These are phyloP conservation scores for Meliscaeva auricollis DNA, from an alignment of 2,888 invertebrate species.

Conservation along the genomic window DNA sequence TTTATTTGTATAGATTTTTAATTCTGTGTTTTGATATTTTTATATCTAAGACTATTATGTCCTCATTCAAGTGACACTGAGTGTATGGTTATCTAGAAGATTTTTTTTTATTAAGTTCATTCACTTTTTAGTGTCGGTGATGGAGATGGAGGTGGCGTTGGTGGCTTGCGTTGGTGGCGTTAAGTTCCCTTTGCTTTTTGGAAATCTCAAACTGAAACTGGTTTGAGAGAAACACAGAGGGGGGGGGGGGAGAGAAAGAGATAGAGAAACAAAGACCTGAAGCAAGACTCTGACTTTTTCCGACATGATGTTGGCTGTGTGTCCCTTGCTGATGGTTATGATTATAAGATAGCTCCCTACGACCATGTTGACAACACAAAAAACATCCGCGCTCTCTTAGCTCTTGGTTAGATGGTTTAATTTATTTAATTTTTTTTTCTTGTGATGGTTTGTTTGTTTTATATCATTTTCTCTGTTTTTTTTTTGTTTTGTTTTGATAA, in stretches of 20 bases:
- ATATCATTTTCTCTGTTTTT: conserved; percentile 17
- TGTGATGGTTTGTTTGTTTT: conserved; percentile 25
- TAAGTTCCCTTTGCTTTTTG: conserved; percentile 7
- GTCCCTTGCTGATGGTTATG: conserved; percentile 48
- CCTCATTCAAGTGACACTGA: not conserved
- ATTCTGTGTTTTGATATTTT: too few relatives aligned
- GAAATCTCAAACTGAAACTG: conserved; percentile 13
- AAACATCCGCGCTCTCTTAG: conserved; percentile 47
- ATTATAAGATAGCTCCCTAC: conserved; percentile 54
- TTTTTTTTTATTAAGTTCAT: conserved; percentile 63
- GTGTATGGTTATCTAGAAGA: conserved; percentile 10
- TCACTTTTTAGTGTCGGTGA: conserved; percentile 40
- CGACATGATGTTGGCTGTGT: conserved; percentile 6
- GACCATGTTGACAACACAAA: conserved; percentile 50
- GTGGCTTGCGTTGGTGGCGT: not conserved
- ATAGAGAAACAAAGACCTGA: not conserved
- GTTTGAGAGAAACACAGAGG: not conserved
- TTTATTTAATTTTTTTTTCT: conserved; percentile 72
- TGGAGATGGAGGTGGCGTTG: not conserved
- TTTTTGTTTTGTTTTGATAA: conserved; percentile 19
- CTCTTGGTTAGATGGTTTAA: conserved; percentile 61
- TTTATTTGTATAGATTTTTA: too few relatives aligned
- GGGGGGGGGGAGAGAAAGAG: too few relatives aligned
- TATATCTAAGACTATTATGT: too few relatives aligned
- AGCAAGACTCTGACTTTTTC: not conserved